Base-by-base conservation (phyloP, 92 coral and sea anemone species). In the Epizoanthus fatuus region DNA sequence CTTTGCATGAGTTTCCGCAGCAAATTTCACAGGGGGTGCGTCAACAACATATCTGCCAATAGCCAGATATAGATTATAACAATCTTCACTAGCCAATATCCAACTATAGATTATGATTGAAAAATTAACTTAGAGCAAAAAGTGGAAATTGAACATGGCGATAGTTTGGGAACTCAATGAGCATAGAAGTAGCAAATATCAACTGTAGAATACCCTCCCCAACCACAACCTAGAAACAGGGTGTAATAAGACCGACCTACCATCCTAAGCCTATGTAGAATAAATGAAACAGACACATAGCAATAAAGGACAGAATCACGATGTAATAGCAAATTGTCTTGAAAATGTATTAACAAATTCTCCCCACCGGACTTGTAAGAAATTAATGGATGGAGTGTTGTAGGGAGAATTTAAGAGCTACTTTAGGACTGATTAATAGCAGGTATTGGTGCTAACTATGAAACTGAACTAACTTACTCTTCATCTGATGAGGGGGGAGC, bases 401-500 rank as follows among this genome's bases (percentile, higher is more conserved):
- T 14, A 11, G 10, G 32, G 47, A 7, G 7, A 58, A 44, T 15
- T 19, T 3, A 75, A 74, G 22, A 40, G 22, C 20, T 25, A 12
- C n/a, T n/a, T 44, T 4, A 4, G 5, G 47, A 7, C 0, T 44
- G 47, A 44, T 44, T 44, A 7, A 44, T 7, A 10, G 15, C 9
- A 60, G 2, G 22, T 4, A 60, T 0, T 5, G 25, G 14, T 55
- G 12, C 60, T 11, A 0, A 55, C 3, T 0, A 20, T 42, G 10
- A 2, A 60, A 86, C 72, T 66, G 25, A 32, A 40, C 56, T 3
- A 39, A 91, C 98, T 89, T 83, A 94, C 99, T 94, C 98, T 55
- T 96, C 99, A 42, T 88, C 97, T 0, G 95, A 90, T 7, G 96
- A 89, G 0, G 91, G 92, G 3, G 90, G 67, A 0, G 93, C 97